A percentile compares a stretch with the other conserved stretches of the same genome.
Evolutionary conservation across 2,113 vertebrate species (phyloP).

Genomic region (Tragelaphus buxtoni): DNA sequence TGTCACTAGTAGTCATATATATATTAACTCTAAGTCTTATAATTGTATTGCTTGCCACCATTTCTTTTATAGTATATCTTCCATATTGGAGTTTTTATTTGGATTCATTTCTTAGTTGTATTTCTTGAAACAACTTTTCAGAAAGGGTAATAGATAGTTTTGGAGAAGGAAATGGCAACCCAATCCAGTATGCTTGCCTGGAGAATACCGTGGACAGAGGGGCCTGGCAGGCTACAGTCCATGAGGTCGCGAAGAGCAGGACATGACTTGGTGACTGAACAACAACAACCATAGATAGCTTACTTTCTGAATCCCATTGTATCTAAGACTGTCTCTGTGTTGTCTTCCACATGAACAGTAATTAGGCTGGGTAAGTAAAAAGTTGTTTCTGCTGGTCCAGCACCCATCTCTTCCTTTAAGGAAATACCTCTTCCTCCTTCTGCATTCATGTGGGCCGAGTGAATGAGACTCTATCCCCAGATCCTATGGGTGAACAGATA

Average conservation of each 20-base stretch:
- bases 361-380: background rate
- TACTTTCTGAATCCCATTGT: constrained; percentile 9
- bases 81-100: background rate
- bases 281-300: background rate
- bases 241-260: fast-evolving
- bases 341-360: background rate
- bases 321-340: background rate
- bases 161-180: background rate
- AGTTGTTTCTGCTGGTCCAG: background rate
- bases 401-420: background rate
- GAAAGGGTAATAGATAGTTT: background rate
- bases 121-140: background rate
- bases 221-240: background rate
- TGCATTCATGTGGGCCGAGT: background rate
- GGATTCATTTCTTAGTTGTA: background rate
- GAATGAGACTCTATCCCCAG: background rate
- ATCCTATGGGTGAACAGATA: background rate
- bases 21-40: background rate
- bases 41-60: background rate
- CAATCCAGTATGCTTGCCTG: background rate
- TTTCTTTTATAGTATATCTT: background rate
- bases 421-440: background rate
- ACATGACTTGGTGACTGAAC: background rate
- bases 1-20: background rate
- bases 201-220: background rate